phyloP scores from a whole-genome alignment of 2,113 vertebrate species.

The Malurus alboscapulatus region DNA sequence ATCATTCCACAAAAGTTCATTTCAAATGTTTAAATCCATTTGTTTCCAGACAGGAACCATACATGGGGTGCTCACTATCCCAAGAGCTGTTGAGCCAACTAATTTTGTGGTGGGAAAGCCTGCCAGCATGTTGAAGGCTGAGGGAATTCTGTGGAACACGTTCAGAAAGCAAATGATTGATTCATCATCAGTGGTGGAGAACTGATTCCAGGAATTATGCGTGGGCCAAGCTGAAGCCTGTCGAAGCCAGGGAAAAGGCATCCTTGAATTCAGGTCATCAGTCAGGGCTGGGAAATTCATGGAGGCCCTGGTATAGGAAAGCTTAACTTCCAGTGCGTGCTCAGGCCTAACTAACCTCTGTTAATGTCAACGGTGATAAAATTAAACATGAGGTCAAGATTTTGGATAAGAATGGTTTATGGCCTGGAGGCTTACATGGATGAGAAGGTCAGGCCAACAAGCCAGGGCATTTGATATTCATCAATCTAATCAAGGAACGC shows the following conservation, averaged over 20 bases:
- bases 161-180: slow-evolving; percentile 59
- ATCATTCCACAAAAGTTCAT: not conserved
- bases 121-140: slow-evolving; percentile 31
- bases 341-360: not conserved
- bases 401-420: slow-evolving; percentile 44
- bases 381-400: slow-evolving; percentile 57
- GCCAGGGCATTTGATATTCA: not conserved
- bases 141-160: slow-evolving; percentile 52
- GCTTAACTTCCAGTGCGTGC: not conserved
- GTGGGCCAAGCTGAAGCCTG: slow-evolving; percentile 28
- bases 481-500: slow-evolving; percentile 55
- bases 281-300: not conserved
- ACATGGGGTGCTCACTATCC: not conserved
- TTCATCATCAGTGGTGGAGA: slow-evolving; percentile 38
- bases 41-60: not conserved
- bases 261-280: slow-evolving; percentile 52
- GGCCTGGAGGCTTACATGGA: not conserved
- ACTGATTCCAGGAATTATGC: slow-evolving; percentile 34
- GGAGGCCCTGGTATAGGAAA: slow-evolving; percentile 22
- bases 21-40: not conserved
- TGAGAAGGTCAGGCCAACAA: slow-evolving; percentile 14
- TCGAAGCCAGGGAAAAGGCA: slow-evolving; percentile 34
- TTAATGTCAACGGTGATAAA: slow-evolving; percentile 31
- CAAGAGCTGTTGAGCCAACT: slow-evolving; percentile 30
- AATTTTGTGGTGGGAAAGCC: slow-evolving; percentile 48